Percentiles rank a stretch among this genome's conserved stretches.
phyloP scores from a whole-genome alignment of 1,140 invertebrate genomes.

The Pogonomyrmex californicus region DNA sequence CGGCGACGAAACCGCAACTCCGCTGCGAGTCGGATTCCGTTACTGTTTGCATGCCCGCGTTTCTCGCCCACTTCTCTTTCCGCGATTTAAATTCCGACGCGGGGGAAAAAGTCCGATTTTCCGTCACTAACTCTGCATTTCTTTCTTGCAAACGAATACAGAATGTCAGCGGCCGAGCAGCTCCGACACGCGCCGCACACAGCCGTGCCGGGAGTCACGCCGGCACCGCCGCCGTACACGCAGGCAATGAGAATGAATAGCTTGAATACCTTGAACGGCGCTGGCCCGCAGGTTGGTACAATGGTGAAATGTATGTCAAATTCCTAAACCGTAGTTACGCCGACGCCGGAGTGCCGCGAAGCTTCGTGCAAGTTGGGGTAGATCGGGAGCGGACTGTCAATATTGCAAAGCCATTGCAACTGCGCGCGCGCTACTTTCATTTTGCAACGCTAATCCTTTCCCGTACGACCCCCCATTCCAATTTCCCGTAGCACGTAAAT shows the following conservation, averaged over 20 bases:
- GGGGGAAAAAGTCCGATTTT: constrained; percentile 39
- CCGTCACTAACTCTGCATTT: constrained; percentile 62
- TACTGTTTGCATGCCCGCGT: constrained; percentile 4
- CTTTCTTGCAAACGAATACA: constrained; percentile 70
- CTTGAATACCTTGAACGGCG: constrained; percentile 87
- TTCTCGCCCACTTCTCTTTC: neutral
- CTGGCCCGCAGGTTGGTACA: constrained; percentile 86
- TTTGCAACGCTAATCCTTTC: constrained; percentile 60
- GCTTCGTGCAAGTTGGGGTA: constrained; percentile 53
- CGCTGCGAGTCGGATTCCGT: neutral
- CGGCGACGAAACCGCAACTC: neutral
- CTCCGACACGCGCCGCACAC: constrained; percentile 89
- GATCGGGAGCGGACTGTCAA: constrained; percentile 53
- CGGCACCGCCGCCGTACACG: constrained; percentile 92
- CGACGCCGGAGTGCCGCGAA: constrained; percentile 20
- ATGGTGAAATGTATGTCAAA: constrained; percentile 73
- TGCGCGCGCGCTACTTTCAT: constrained; percentile 55
- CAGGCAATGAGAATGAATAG: constrained; percentile 86
- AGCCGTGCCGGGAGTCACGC: constrained; percentile 92
- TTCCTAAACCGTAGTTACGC: constrained; percentile 71
- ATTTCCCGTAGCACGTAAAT: constrained; percentile 41
- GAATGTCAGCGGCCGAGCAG: constrained; percentile 87
- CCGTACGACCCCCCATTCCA: constrained; percentile 36
- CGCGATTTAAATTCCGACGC: constrained; percentile 44
- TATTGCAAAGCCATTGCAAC: constrained; percentile 61